Evolutionary conservation across 2,888 invertebrate genomes (phyloP).

Genomic region (Cheilosia impressa): DNA sequence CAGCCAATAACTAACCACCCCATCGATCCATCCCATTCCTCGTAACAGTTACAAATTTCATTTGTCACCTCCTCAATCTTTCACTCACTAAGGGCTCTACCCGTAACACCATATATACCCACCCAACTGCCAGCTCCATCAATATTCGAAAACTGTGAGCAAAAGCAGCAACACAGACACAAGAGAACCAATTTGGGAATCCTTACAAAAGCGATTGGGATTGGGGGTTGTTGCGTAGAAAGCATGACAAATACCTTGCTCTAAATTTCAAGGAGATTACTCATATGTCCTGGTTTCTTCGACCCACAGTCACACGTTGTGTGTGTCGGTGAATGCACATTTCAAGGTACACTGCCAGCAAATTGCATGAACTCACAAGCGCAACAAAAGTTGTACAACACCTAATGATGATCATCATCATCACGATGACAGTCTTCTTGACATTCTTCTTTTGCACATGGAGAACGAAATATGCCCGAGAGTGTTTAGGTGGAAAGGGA

Average conservation of each 20-base stretch:
- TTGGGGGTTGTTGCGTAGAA: constrained; percentile 26
- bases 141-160: constrained; percentile 33
- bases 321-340: constrained; percentile 29
- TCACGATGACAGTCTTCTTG: constrained; percentile 43
- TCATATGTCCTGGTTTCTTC: constrained; percentile 49
- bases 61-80: constrained; percentile 61
- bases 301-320: not conserved
- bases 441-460: constrained; percentile 20
- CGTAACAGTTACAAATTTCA: constrained; percentile 60
- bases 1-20: constrained; percentile 20
- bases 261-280: constrained; percentile 53
- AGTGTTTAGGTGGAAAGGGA: not conserved
- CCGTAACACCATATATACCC: constrained; percentile 49
- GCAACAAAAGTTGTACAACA: constrained; percentile 4
- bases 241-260: constrained; percentile 58
- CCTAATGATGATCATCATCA: constrained; percentile 1
- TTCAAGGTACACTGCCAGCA: constrained; percentile 49
- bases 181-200: constrained; percentile 60
- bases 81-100: constrained; percentile 61
- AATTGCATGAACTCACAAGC: constrained; percentile 43
- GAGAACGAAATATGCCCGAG: not conserved
- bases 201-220: constrained; percentile 49
- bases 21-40: constrained; percentile 38
- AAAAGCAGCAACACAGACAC: not conserved
- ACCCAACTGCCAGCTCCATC: constrained; percentile 28